These are phyloP conservation scores for Platorchestia sp. DNA, from an alignment of 1,140 invertebrate genomes.

Conservation along the genomic window DNA sequence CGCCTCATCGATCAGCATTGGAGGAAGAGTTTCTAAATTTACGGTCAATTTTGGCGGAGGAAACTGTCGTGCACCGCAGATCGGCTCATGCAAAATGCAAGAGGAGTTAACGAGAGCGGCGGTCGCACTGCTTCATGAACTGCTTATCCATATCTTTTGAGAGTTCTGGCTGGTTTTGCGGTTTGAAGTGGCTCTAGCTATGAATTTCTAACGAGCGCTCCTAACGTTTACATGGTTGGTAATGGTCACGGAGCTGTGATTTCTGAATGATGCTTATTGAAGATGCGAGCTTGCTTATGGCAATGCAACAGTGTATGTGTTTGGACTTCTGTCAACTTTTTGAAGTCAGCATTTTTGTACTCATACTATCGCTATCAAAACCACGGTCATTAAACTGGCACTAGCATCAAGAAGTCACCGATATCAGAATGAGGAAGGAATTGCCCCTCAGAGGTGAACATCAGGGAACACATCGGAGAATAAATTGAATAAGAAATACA, in stretches of 20 bases:
- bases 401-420: too few species aligned
- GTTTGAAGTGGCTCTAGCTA: not conserved
- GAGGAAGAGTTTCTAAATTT: not conserved
- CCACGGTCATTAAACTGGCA: too few species aligned
- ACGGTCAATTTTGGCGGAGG: not conserved
- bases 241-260: not conserved
- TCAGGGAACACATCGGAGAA: too few species aligned
- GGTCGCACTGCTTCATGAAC: not conserved
- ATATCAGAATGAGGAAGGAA: too few species aligned
- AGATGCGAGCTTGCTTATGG: not conserved
- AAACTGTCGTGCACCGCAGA: not conserved
- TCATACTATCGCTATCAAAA: too few species aligned
- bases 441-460: too few species aligned
- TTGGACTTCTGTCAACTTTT: not conserved
- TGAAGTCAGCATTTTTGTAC: too few species aligned
- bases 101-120: not conserved
- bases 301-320: not conserved
- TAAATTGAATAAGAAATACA: too few species aligned
- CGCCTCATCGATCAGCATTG: not conserved
- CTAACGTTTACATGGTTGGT: not conserved
- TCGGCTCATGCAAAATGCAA: not conserved
- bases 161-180: not conserved
- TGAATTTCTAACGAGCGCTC: not conserved
- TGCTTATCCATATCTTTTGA: not conserved
- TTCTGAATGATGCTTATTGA: not conserved